These are phyloP conservation scores for Diarsia brunnea DNA, from an alignment of 2,888 invertebrate species.

Conservation along the genomic window DNA sequence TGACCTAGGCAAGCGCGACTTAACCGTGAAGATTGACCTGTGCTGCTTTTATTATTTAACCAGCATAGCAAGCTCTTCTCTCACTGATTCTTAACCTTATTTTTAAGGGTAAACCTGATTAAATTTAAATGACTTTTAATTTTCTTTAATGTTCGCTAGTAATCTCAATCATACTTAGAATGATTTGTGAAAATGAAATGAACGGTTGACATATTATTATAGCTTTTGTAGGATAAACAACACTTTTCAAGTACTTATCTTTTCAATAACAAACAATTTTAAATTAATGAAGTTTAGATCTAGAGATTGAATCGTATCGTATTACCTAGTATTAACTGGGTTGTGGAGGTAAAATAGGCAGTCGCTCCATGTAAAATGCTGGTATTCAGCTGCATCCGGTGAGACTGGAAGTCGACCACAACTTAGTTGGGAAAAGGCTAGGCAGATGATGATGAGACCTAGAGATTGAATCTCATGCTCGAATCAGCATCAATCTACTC, in stretches of 20 bases:
- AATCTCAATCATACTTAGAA: not conserved
- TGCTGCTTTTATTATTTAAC: not conserved
- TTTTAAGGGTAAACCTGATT: not conserved
- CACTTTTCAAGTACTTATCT: not conserved
- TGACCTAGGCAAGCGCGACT: not conserved
- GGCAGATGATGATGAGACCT: no score
- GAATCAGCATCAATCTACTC: not conserved
- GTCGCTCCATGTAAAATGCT: no score
- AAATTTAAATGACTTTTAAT: not conserved
- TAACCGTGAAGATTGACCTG: not conserved
- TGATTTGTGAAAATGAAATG: not conserved
- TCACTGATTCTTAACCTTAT: not conserved
- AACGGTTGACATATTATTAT: not conserved
- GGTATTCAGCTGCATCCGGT: no score
- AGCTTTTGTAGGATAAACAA: not conserved
- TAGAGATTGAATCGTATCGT: no score
- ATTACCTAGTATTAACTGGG: no score
- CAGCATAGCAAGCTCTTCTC: not conserved
- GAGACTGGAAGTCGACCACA: no score
- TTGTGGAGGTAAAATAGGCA: no score
- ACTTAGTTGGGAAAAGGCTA: no score
- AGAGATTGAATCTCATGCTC: not conserved
- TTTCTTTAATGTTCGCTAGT: not conserved
- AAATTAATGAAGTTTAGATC: not conserved
- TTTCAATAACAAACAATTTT: not conserved